Base-by-base conservation (phyloP, 2,888 invertebrate species). In the Hypomecis atomaria region DNA sequence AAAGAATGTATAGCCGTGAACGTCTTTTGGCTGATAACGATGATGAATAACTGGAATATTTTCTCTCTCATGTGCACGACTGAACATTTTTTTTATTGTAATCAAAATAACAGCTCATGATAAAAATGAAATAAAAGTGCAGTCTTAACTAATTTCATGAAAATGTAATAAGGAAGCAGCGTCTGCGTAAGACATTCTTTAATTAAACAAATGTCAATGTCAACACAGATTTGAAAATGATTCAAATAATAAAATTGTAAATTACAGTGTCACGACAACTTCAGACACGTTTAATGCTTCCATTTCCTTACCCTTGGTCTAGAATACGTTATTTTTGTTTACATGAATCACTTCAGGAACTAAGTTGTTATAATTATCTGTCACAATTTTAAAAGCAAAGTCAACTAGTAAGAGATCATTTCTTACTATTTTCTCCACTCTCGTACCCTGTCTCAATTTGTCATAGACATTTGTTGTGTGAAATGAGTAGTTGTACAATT, bases 331-430 rank as follows among this genome's bases (percentile, higher is more conserved):
- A 40, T 55, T 50, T 52, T 44, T 8, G 38, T 42, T 44, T 50
- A 37, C 37, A 23, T 56, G 62, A 62, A 56, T 62, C 61, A 50
- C 40, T 49, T 49, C 61, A 56, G 61, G 55, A 61, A 61, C 61
- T 23, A 36, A 36, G 10, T 47, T 44, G n/a, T 43, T 8, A 38
- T 11, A 59, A 45, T 42, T 33, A 44, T 43, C 48, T 55, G 55
- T 23, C 49, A 56, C 55, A 23, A 40, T 40, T 58, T 58, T 50
- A 44, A 44, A 54, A 48, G 38, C 42, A 36, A 44, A 50, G 33
- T 53, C 40, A 40, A 53, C 43, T 36, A 23, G 4, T 44, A 37
- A 11, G 33, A 10, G 45, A 34, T 33, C 36, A n/a, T n/a, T 37
- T 37, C 37, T 9, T 34, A 36, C 11, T n/a, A 37, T 36, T 36